Base-by-base conservation (phyloP, 2,888 invertebrate genomes). In the Loripinus fragilis region DNA sequence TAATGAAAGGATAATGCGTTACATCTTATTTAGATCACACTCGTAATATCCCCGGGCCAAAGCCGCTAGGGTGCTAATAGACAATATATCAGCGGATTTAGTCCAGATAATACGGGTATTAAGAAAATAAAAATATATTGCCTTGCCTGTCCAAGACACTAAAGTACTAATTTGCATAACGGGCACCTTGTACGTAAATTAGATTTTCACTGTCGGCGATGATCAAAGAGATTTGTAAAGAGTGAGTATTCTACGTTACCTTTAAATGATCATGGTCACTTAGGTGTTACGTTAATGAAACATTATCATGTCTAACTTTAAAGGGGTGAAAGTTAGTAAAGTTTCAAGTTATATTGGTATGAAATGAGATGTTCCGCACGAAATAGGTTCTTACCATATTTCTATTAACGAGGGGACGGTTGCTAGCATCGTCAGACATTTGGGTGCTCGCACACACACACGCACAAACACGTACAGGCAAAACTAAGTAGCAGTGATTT, bases 171-270 rank as follows among this genome's bases (percentile, higher is more conserved):
- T 60, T 60, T 60, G 60, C 60, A 60, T 60, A 60, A 60, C 60
- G 30, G 60, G 7, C 60, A 20, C 33, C 7, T 60, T 60, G 10
- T 60, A 33, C 60, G 60, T 60, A 60, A 60, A 60, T 60, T 60
- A 60, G 52, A 48, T 38, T 33, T 30, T 35, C 28, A 33, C n/a
- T 30, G 70, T 48, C 70, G 70, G 52, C 50, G 12, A 25, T 1
- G 70, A 70, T 70, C 50, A 70, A 70, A 70, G 70, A 50, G 28
- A 48, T 48, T 25, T 12, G 52, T 28, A 48, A 45, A 12, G 69
- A 41, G 10, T 7, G 28, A 30, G 3, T 12, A 20, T 20, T 20
- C 41, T 55, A 7, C 28, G 12, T 10, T 55, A 55, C 55, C 55
- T 55, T 17, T 10, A n/a, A 55, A 55, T 55, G 55, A 55, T 55